Evolutionary conservation across 2,888 invertebrate genomes (phyloP), one percentile per base, ranked within the genome.

Genomic region (Watsonalla cultraria): DNA sequence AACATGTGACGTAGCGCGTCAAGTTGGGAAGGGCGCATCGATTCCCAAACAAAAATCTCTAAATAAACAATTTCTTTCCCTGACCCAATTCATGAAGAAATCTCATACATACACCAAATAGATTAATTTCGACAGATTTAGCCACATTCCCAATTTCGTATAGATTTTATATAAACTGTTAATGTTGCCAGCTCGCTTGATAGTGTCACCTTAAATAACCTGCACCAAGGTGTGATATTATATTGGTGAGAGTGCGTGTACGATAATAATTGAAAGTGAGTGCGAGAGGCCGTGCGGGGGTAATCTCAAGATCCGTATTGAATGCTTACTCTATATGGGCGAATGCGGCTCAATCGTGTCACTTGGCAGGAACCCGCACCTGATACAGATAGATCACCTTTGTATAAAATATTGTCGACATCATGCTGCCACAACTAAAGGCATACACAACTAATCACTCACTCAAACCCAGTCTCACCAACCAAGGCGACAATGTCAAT

Each of bases 321-420:
- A 76, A 84, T 87, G 87, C 89, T 89, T 88, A 89, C 89, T 86
- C 85, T 88, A 89, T 81, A 88, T 85, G 71, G 89, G 87, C 77
- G 88, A 87, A 84, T 87, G 87, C 75, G 87, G 86, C 82, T 89
- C 86, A 83, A 87, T 86, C 80, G 86, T 82, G 82, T 88, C 88
- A 79, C 82, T 86, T 70, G 89, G 88, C 87, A 87, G 88, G 89
- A 88, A 89, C 72, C 89, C 87, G 89, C 89, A 89, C 81, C 89
- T 89, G 89, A 80, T 83, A 88, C 78, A 83, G 72, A 86, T 72
- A 86, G 73, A 84, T 72, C 72, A 82, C 71, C 67, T 62, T 65
- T 65, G 73, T 75, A 65, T 62, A 61, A 60, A 39, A 56, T 53
- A 52, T 37, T 15, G 37, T 49, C 14, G 14, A 48, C 34, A 8